Conservation (phyloP, 37 sponge, comb jelly and placozoan genomes). For the Halisarca cf. caerulea region DNA sequence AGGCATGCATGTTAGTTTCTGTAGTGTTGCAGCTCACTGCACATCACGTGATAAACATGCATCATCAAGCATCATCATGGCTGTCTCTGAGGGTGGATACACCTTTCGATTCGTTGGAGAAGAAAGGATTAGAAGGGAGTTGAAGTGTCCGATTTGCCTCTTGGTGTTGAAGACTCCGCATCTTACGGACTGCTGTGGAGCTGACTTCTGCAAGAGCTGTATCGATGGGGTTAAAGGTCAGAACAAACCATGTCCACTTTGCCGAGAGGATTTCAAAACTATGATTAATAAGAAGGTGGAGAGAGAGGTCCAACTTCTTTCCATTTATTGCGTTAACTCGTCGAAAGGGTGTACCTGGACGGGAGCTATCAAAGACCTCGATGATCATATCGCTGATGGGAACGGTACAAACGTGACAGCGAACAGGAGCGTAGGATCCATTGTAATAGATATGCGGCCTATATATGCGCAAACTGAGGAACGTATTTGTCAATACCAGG, state of each 20-base stretch:
- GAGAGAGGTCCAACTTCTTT: neutral
- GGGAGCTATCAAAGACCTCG: neutral
- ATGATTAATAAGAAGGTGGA: neutral
- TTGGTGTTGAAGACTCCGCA: neutral
- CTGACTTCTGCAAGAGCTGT: neutral
- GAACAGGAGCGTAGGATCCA: too few relatives aligned
- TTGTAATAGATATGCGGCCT: too few relatives aligned
- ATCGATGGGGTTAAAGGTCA: neutral
- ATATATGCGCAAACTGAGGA: too few relatives aligned
- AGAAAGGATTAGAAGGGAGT: neutral
- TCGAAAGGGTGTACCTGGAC: neutral
- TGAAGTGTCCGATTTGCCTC: slow-evolving; percentile 6
- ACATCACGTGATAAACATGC: too few relatives aligned
- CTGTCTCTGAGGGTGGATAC: slow-evolving; percentile 5
- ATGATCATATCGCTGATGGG: neutral
- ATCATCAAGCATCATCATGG: too few relatives aligned
- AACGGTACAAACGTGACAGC: too few relatives aligned
- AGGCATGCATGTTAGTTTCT: too few relatives aligned
- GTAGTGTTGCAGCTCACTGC: too few relatives aligned
- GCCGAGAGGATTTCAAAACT: neutral
- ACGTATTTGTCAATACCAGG: too few relatives aligned
- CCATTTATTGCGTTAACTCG: neutral
- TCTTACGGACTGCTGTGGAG: slow-evolving; percentile 2
- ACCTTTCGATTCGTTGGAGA: neutral
- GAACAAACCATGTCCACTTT: neutral